These are phyloP conservation scores for Gavialis gangeticus DNA, from an alignment of 2,113 vertebrate species.

Conservation along the genomic window DNA sequence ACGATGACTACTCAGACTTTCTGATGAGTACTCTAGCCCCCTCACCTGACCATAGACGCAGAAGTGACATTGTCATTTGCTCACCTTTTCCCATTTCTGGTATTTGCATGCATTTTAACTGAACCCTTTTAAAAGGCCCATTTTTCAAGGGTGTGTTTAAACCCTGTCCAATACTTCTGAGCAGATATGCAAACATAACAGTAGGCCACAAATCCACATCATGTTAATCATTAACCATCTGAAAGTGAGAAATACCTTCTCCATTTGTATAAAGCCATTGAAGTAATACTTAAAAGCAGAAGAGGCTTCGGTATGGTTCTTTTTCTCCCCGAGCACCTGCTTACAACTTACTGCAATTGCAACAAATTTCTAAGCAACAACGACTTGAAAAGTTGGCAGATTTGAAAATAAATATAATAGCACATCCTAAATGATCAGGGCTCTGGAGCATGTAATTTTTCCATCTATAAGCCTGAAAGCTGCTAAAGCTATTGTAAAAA, in stretches of 20 bases:
- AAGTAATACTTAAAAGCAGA: background rate
- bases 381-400: background rate
- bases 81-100: background rate
- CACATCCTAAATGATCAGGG: rapidly evolving
- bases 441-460: background rate
- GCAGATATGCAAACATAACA: constrained; percentile 30
- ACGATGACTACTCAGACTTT: background rate
- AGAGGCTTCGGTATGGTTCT: background rate
- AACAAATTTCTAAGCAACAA: constrained; percentile 1
- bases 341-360: background rate
- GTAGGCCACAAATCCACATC: constrained; percentile 19
- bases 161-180: background rate
- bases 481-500: background rate
- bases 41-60: background rate
- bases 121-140: background rate
- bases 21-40: background rate
- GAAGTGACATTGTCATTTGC: background rate
- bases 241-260: background rate
- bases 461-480: background rate
- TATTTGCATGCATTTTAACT: background rate
- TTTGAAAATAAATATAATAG: constrained; percentile 23
- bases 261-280: background rate
- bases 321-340: background rate
- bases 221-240: background rate
- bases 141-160: background rate